A percentile compares a stretch with the other conserved stretches of the same genome.
Evolutionary conservation across 2,797 vertebrate species (phyloP).

Genomic region (Pangasius macronema): DNA sequence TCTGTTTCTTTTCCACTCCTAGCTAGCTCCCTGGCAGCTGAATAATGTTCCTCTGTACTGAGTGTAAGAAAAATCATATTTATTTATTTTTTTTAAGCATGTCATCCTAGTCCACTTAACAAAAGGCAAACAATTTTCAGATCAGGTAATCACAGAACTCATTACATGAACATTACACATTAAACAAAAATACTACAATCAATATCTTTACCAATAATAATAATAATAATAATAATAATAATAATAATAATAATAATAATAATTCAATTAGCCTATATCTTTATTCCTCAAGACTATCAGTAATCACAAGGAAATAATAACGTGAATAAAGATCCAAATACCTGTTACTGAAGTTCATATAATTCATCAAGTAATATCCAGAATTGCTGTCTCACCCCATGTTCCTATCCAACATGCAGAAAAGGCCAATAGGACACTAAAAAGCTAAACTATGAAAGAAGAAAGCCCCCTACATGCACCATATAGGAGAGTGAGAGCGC

Average conservation of each 20-base stretch:
- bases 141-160: background rate
- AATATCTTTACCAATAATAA: background rate
- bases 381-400: slow-evolving; percentile 24
- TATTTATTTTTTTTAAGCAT: background rate
- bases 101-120: background rate
- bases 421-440: slow-evolving; percentile 29
- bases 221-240: background rate
- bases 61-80: background rate
- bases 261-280: background rate
- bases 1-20: background rate
- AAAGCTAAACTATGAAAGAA: slow-evolving; percentile 28
- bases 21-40: slow-evolving; percentile 4
- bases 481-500: slow-evolving; percentile 24
- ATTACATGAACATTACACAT: background rate
- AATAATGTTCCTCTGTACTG: background rate
- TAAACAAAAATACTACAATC: background rate
- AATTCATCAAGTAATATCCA: slow-evolving; percentile 22
- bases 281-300: slow-evolving; percentile 9
- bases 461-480: slow-evolving; percentile 34
- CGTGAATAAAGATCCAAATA: slow-evolving; percentile 4
- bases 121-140: background rate
- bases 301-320: slow-evolving; percentile 19
- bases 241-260: background rate
- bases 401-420: slow-evolving; percentile 31
- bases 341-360: slow-evolving; percentile 30